These are phyloP conservation scores for Mus musculus DNA, from an alignment of 2,113 vertebrate genomes.

Conservation along the genomic window DNA sequence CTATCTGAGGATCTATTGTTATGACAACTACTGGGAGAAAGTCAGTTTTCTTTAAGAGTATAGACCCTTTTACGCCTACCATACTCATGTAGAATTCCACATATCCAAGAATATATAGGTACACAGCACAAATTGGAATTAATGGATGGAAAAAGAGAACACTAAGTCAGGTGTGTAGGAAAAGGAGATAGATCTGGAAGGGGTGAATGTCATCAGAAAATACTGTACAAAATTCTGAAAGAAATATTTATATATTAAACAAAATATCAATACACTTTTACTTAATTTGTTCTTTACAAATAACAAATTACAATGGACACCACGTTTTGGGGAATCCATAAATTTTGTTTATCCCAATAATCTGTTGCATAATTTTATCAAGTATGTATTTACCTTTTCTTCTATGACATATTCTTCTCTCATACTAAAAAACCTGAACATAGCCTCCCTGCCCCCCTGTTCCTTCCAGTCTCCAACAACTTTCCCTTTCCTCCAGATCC, in stretches of 20 bases:
- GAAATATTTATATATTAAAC: not conserved
- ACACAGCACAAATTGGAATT: not conserved
- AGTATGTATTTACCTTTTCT: not conserved
- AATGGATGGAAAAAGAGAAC: too few species aligned
- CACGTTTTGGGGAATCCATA: not conserved
- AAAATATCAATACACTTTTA: not conserved
- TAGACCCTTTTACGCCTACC: not conserved
- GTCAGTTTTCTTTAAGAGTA: not conserved
- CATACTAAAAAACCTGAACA: not conserved
- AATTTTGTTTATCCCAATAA: not conserved
- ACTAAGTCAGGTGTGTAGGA: not conserved
- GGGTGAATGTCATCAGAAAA: not conserved
- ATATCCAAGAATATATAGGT: not conserved
- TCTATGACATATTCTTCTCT: not conserved
- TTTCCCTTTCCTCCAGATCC: not conserved
- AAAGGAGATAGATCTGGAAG: not conserved
- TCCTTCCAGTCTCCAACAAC: not conserved
- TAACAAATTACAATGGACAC: not conserved
- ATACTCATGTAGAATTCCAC: not conserved
- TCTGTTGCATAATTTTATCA: not conserved
- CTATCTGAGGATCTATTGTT: not conserved
- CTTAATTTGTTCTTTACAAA: not conserved
- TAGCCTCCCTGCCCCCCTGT: rapidly evolving
- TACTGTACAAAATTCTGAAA: not conserved
- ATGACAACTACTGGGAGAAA: not conserved